These are phyloP conservation scores for Caligus rogercresseyi DNA, from an alignment of 1,140 invertebrate genomes.

Conservation along the genomic window DNA sequence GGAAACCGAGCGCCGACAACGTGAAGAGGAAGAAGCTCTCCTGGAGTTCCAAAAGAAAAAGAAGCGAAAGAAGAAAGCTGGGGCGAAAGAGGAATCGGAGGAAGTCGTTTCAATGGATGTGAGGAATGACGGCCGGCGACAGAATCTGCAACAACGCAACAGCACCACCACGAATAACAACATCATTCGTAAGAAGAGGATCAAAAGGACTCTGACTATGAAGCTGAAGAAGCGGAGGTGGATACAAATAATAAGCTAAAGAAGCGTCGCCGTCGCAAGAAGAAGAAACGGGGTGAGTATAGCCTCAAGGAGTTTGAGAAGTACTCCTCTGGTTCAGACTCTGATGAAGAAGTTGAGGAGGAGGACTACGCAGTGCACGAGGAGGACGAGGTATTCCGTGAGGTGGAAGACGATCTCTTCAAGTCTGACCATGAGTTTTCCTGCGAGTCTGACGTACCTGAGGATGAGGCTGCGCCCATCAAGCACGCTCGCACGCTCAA, in stretches of 20 bases:
- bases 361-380: slow-evolving; percentile 30
- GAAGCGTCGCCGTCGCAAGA: slow-evolving; percentile 36
- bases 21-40: slow-evolving; percentile 24
- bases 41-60: slow-evolving; percentile 22
- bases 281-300: slow-evolving; percentile 23
- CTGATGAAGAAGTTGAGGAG: slow-evolving; percentile 28
- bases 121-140: too few relatives aligned
- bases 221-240: slow-evolving; percentile 19
- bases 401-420: slow-evolving; percentile 40
- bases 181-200: not conserved
- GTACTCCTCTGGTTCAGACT: slow-evolving; percentile 21
- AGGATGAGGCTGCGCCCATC: slow-evolving; percentile 37
- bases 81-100: too few relatives aligned
- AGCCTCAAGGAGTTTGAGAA: slow-evolving; percentile 9
- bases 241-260: slow-evolving; percentile 24
- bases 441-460: slow-evolving; percentile 44
- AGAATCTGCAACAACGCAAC: too few relatives aligned
- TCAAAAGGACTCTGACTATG: not conserved
- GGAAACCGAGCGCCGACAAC: slow-evolving; percentile 17
- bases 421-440: slow-evolving; percentile 82
- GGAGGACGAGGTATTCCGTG: slow-evolving; percentile 29
- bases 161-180: too few relatives aligned
- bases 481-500: slow-evolving; percentile 45
- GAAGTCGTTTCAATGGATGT: too few relatives aligned
- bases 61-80: slow-evolving; percentile 17